Evolutionary conservation across 2,888 invertebrate genomes (phyloP).

Genomic region (Dastarcus helophoroides): DNA sequence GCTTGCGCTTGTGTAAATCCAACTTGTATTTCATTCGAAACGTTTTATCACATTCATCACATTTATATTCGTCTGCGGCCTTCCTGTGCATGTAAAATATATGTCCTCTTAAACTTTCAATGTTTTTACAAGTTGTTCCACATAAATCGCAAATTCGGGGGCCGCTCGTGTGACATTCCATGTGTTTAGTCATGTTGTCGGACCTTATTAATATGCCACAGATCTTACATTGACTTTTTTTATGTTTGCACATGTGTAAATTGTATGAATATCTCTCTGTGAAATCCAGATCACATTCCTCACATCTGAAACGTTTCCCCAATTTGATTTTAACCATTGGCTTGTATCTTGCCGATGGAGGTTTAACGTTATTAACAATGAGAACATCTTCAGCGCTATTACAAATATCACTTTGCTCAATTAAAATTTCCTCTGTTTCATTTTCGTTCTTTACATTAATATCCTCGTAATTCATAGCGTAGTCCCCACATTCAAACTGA

Average conservation of each 20-base stretch:
- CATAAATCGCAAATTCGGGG: conserved; percentile 29
- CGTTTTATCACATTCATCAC: conserved; percentile 25
- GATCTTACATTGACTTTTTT: conserved; percentile 24
- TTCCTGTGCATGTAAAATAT: conserved; percentile 28
- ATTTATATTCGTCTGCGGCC: conserved; percentile 21
- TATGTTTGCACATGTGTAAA: conserved; percentile 23
- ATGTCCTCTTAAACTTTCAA: conserved; percentile 27
- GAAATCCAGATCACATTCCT: conserved; percentile 14
- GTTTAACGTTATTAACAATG: too few species aligned
- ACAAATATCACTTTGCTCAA: not conserved
- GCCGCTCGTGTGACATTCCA: conserved; percentile 22
- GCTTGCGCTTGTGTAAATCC: conserved; percentile 24
- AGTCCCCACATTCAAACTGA: conserved; percentile 3
- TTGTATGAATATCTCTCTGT: conserved; percentile 11
- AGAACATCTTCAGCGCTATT: too few species aligned
- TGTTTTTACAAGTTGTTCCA: conserved; percentile 27
- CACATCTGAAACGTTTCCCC: conserved; percentile 8
- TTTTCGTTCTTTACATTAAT: conserved; percentile 4
- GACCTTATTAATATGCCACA: conserved; percentile 23
- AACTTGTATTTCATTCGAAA: conserved; percentile 26
- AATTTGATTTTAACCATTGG: too few species aligned
- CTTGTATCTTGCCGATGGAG: too few species aligned
- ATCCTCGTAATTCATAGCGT: conserved; percentile 4
- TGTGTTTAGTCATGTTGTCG: conserved; percentile 25
- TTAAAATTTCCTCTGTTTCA: conserved; percentile 2